These are phyloP conservation scores for Caenorhabditis angaria DNA, from an alignment of 2,888 invertebrate genomes.

Conservation along the genomic window DNA sequence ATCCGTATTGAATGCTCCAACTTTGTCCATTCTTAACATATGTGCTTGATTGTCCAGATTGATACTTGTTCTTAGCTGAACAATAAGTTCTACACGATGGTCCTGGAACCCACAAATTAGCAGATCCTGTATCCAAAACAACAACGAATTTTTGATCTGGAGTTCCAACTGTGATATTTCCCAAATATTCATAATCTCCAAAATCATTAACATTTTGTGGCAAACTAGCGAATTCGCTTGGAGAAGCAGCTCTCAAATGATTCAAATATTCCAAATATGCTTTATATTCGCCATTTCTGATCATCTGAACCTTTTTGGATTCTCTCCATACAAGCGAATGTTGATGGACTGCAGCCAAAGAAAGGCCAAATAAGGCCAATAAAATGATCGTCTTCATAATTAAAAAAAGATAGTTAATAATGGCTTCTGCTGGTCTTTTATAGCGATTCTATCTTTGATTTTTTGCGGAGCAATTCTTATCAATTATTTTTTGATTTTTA, in stretches of 20 bases:
- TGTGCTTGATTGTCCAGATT: conserved; percentile 83
- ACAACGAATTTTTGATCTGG: conserved; percentile 77
- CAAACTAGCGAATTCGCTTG: conserved; percentile 35
- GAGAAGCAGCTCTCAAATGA: conserved; percentile 31
- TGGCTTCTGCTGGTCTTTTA: background rate
- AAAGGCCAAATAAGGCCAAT: conserved; percentile 53
- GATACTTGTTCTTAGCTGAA: conserved; percentile 83
- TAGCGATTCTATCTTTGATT: background rate
- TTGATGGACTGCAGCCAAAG: conserved; percentile 56
- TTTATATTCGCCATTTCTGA: conserved; percentile 42
- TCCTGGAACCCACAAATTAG: conserved; percentile 55
- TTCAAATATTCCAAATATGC: conserved; percentile 48
- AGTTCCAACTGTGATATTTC: conserved; percentile 77
- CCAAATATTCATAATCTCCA: conserved; percentile 73
- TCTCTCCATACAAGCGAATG: conserved; percentile 49
- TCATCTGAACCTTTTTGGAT: conserved; percentile 51
- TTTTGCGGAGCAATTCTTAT: background rate
- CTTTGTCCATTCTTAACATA: conserved; percentile 75
- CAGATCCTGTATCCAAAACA: conserved; percentile 47
- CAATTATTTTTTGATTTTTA: background rate
- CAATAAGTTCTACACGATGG: conserved; percentile 43
- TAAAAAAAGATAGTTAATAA: background rate
- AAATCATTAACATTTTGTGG: conserved; percentile 50
- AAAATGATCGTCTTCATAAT: conserved; percentile 35
- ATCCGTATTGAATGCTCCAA: conserved; percentile 74